Conservation (phyloP, 2,888 invertebrate species). For the Aspidapion aeneum region DNA sequence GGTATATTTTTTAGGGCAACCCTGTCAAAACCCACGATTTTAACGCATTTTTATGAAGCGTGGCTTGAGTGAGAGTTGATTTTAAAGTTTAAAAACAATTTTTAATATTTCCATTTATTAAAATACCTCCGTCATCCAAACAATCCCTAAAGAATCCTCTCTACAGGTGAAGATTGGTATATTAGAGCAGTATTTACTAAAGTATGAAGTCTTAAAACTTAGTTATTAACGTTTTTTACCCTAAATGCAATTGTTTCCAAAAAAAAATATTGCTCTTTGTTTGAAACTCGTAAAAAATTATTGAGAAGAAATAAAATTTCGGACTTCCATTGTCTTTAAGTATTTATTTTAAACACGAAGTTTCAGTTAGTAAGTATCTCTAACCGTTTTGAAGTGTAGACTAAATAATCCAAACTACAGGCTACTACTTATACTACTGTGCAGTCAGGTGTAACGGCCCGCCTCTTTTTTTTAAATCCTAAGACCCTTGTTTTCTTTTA, state of each 20-base stretch:
- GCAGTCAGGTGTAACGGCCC: too few relatives aligned
- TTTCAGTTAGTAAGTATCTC: too few relatives aligned
- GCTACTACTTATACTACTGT: too few relatives aligned
- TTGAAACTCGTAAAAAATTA: background rate
- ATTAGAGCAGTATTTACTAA: too few relatives aligned
- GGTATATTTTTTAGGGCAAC: slow-evolving; percentile 15
- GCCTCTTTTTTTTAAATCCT: too few relatives aligned
- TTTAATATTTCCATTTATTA: background rate
- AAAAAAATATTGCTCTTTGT: background rate
- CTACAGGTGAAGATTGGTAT: slow-evolving; percentile 29
- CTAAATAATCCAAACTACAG: too few relatives aligned
- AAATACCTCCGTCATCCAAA: slow-evolving; percentile 16
- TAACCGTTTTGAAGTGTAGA: too few relatives aligned
- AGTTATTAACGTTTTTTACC: background rate
- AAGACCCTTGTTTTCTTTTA: too few relatives aligned
- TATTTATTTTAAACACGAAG: too few relatives aligned
- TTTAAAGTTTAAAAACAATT: slow-evolving; percentile 5
- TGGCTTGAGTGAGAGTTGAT: slow-evolving; percentile 31
- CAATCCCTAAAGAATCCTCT: slow-evolving; percentile 42
- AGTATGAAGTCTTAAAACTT: too few relatives aligned
- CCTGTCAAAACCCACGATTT: slow-evolving; percentile 41
- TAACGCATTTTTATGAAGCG: slow-evolving; percentile 36
- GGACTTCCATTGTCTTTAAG: too few relatives aligned
- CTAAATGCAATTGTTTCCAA: background rate
- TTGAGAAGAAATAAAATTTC: too few relatives aligned